Evolutionary conservation across 1,140 invertebrate genomes (phyloP), one percentile per base, ranked within the genome.

Genomic region (Brachionus paranguensis): DNA sequence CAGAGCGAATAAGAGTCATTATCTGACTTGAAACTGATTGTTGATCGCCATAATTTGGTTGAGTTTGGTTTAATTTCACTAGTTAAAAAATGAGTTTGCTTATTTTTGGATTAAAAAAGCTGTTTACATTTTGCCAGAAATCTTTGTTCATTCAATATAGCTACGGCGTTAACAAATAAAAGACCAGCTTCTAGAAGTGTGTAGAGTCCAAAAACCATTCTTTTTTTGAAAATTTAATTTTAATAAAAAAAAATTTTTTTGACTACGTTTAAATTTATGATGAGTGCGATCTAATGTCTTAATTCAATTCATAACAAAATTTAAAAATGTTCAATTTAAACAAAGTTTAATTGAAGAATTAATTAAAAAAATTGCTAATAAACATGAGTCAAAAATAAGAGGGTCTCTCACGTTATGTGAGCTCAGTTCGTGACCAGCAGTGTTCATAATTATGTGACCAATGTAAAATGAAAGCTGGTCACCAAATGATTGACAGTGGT

Each of bases 1-100:
- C 81, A n/a, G 81, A 83, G 65, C 81, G 27, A 47, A 83, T 83
- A 5, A 83, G 37, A 72, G 81, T 83, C 41, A 83, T 47, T 70
- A 83, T 50, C 45, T 83, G 81, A 53, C 43, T 50, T 27, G 43
- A 68, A 11, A 47, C 29, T 3, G 60, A 68, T 17, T 68, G n/a
- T 24, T 33, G 45, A 0, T 70, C 64, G 11, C 81, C 81, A 83
- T 83, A 83, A 33, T 45, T 43, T 68, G 60, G 33, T 11, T 83
- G 60, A 47, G 12, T 50, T 55, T 55, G 45, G 27, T 37, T 83
- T 2, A 70, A 20, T 68, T 29, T 45, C 3, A 72, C 81, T 83
- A 17, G 20, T 65, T 7, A 41, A n/a, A 33, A 68, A 17, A 70
- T 47, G 20, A 20, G 12, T 53, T 33, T 29, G 8, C 29, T 17